Conservation (phyloP, 1,140 invertebrate species). For the Trichogramma pretiosum region DNA sequence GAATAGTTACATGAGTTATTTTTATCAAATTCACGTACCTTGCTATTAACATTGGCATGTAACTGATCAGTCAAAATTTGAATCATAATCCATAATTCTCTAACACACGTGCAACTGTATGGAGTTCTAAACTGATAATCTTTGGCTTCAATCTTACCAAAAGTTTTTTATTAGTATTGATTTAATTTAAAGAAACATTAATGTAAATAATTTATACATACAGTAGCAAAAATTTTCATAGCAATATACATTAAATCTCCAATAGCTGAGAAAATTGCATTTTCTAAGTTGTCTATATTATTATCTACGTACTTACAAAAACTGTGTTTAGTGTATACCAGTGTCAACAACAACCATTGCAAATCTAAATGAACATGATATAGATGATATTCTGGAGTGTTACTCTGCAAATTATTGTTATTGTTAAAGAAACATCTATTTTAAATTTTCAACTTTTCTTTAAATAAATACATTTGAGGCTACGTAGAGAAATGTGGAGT, state of each 20-base stretch:
- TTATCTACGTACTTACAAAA: slow-evolving; percentile 19
- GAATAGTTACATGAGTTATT: too few species aligned
- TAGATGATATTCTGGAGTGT: slow-evolving; percentile 42
- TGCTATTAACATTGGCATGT: slow-evolving; percentile 20
- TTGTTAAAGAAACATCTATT: too few species aligned
- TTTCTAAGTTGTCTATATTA: slow-evolving; percentile 28
- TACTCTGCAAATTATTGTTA: slow-evolving; percentile 26
- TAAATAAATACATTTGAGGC: slow-evolving; percentile 32
- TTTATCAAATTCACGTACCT: too few species aligned
- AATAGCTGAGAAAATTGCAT: slow-evolving; percentile 25
- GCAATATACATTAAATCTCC: slow-evolving; percentile 35
- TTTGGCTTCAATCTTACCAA: slow-evolving; percentile 29
- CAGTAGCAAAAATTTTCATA: slow-evolving; percentile 35
- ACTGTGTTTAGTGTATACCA: slow-evolving; percentile 27
- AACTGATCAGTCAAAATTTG: slow-evolving; percentile 34
- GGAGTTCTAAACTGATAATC: too few species aligned
- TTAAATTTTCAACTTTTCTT: too few species aligned
- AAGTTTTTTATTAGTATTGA: slow-evolving; percentile 26
- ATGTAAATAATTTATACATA: slow-evolving; percentile 21
- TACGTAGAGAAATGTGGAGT: slow-evolving; percentile 37
- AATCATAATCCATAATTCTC: slow-evolving; percentile 43
- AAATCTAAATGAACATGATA: slow-evolving; percentile 44
- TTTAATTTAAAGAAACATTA: background rate
- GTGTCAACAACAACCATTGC: slow-evolving; percentile 37
- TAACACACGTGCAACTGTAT: slow-evolving; percentile 40